Evolutionary conservation across 2,113 vertebrate species (phyloP), one percentile per base, ranked within the genome.

Genomic region (Athene cunicularia): DNA sequence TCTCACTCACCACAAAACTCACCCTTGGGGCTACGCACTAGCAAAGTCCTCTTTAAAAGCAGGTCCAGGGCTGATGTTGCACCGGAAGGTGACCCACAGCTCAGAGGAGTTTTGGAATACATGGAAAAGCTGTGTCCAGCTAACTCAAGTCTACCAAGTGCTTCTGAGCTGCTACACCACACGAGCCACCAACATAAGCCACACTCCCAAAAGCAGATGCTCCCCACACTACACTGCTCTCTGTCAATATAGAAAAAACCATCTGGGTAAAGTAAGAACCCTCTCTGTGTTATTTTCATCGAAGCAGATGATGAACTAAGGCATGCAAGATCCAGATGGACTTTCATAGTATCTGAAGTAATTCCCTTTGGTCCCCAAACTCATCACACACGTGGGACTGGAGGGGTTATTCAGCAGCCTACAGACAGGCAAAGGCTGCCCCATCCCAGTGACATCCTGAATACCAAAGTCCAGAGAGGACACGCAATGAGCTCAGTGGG

Each of bases 331-430:
- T 20, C 41, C 60, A 75, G 63, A 50, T 37, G 53, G 73, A 32
- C 28, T 76, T 86, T 1, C 43, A n/a, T 3, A 14, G 37, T 2
- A 77, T 32, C 81, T 53, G 49, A 83, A 86, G 30, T 47, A 50
- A 30, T 2, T 90, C 71, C 77, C 84, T 91, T 95, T 92, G 94
- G 86, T 95, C 95, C 91, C 39, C 67, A 88, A 94, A 73, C 72
- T 76, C 63, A 41, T 7, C 28, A 24, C 0, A 8, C 62, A 24
- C 66, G 60, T 73, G 66, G 72, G 50, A 79, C 39, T 80, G 77
- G 89, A 43, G 47, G 68, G 74, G 66, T 26, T 88, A 80, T n/a
- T 21, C 63, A 60, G 68, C 77, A 94, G 85, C 87, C 83, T 74
- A 37, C 18, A 49, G 82, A 58, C 32, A 82, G 67, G 43, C 52